These are phyloP conservation scores for Epizoanthus ramosus DNA, from an alignment of 92 coral and sea anemone species.

Conservation along the genomic window DNA sequence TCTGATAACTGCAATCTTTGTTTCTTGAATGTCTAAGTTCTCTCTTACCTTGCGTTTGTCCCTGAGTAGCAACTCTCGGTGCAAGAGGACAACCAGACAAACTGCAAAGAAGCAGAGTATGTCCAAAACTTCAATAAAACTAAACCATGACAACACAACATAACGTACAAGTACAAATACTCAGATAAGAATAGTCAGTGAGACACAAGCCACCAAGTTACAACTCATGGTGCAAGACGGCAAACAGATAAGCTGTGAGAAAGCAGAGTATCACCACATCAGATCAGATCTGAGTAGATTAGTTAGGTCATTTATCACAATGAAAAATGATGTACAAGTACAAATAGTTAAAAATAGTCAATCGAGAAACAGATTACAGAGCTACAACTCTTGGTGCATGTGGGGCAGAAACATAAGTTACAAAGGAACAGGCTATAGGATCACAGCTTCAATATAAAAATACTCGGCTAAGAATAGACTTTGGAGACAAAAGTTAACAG, in stretches of 20 bases:
- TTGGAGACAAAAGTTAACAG: not conserved
- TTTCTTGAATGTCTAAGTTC: too few relatives aligned
- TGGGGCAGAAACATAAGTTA: too few relatives aligned
- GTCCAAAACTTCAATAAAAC: not conserved
- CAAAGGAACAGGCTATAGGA: too few relatives aligned
- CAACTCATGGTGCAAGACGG: constrained; percentile 89
- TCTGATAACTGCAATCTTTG: too few relatives aligned
- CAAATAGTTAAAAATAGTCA: too few relatives aligned
- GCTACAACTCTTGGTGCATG: too few relatives aligned
- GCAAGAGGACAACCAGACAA: constrained; percentile 97
- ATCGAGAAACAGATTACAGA: too few relatives aligned
- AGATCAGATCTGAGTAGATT: too few relatives aligned
- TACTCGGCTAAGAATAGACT: not conserved
- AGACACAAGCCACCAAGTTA: constrained; percentile 40
- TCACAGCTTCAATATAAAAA: constrained; percentile 1
- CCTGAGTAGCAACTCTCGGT: constrained; percentile 73
- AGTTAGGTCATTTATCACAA: too few relatives aligned
- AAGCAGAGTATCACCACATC: not conserved
- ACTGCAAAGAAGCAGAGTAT: constrained; percentile 40
- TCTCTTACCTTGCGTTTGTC: constrained; percentile 57
- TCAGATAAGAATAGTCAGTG: not conserved
- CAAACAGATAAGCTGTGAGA: constrained; percentile 84
- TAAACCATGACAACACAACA: too few relatives aligned
- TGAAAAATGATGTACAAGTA: too few relatives aligned
- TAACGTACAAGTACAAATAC: not conserved